Base-by-base conservation (phyloP, 2,113 vertebrate genomes). In the Ceyx cyanopectus region DNA sequence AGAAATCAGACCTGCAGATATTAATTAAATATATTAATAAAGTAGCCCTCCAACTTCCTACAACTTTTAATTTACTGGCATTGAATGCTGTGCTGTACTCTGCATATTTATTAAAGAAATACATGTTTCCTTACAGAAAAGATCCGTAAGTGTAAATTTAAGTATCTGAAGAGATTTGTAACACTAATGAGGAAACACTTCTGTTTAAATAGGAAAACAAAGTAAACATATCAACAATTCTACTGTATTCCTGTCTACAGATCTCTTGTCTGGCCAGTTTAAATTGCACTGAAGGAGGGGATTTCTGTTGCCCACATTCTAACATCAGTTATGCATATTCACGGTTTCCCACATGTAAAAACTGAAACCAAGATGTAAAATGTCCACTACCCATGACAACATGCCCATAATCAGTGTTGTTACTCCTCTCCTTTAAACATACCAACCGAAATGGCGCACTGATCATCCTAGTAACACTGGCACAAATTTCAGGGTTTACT, bases 101-200 rank as follows among this genome's bases (percentile, higher is more conserved):
- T 81, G 26, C 24, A 80, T 87, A 92, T 66, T 87, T 92, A 61
- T 86, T 91, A 77, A 86, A 87, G n/a, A 83, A 89, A 92, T 60
- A 69, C 29, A 63, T 72, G n/a, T 7, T 69, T 16, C 6, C 1
- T 92, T 34, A 16, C 32, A 76, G 77, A 32, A 90, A 92, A 84
- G 10, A 48, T 5, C 29, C 75, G 26, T 22, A 65, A 75, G 26
- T 53, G 21, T 60, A 85, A 68, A 6, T 86, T 77, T 34, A 76
- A 18, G 8, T 74, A 30, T 89, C 70, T 70, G 6, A 51, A 46
- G 16, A 81, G 7, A 2, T 40, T 58, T 32, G 29, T 29, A 75
- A 57, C 32, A 63, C 6, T 61, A 56, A 68, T 30, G 9, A 79
- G 27, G 21, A 75, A 81, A 61, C 2, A 18, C 57, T 81, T 68